These are phyloP conservation scores for Anguilla rostrata DNA, from an alignment of 2,113 vertebrate genomes.

Conservation along the genomic window DNA sequence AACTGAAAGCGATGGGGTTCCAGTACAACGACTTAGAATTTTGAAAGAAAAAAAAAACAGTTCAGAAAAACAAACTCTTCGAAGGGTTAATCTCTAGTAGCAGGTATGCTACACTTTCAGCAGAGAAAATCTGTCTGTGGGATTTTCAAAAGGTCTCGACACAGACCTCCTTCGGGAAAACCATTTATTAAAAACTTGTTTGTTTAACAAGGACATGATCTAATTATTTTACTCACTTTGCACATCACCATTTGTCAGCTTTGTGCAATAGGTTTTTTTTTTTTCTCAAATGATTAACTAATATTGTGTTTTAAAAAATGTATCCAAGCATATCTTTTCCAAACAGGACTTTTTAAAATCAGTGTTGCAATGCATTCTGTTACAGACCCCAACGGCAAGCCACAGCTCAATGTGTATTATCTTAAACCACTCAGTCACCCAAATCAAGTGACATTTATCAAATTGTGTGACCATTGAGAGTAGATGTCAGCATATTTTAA, in stretches of 20 bases:
- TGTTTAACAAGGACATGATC: conserved; percentile 2
- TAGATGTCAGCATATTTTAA: neutral
- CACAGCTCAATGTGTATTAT: neutral
- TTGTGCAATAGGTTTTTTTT: neutral
- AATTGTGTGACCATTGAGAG: neutral
- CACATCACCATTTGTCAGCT: neutral
- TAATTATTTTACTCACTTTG: conserved; percentile 1
- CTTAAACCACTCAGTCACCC: neutral
- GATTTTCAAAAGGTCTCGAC: conserved; percentile 2
- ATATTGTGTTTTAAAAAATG: neutral
- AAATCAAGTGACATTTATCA: neutral
- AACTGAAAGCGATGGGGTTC: too few species aligned
- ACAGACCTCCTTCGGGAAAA: neutral
- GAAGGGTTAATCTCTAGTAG: neutral
- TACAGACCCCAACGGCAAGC: neutral
- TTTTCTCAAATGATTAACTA: neutral
- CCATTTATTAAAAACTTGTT: conserved; percentile 11
- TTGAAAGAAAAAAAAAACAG: too few species aligned
- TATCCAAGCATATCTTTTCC: neutral
- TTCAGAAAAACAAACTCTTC: too few species aligned
- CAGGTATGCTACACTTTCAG: neutral
- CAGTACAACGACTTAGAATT: too few species aligned
- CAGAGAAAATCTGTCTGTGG: conserved; percentile 7
- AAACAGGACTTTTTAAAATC: neutral
- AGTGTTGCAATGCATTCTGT: neutral